Percentiles rank a stretch among this genome's conserved stretches.
These are phyloP conservation scores for Xenopus laevis DNA, from an alignment of 2,113 vertebrate species.

Conservation along the genomic window DNA sequence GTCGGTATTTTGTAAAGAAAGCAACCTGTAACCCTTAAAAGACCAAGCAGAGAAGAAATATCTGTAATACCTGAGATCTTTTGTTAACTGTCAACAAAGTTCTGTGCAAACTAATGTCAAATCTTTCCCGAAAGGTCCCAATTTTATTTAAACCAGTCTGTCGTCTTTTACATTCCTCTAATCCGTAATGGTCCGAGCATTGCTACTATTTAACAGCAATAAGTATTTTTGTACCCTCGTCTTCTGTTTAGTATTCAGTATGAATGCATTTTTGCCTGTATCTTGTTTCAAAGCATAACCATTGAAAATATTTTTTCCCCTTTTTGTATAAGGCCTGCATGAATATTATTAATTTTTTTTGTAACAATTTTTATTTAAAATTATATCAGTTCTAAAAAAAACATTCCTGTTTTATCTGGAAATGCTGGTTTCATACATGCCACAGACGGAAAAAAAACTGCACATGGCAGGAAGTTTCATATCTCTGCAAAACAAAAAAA, in stretches of 20 bases:
- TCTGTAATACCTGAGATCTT: too few species aligned
- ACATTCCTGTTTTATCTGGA: conserved; percentile 50
- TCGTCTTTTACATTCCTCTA: conserved; percentile 38
- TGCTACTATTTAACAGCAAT: conserved; percentile 38
- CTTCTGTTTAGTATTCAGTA: conserved; percentile 42
- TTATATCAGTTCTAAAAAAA: conserved; percentile 52
- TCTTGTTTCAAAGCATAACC: conserved; percentile 64
- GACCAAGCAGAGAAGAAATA: too few species aligned
- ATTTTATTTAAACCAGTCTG: background rate
- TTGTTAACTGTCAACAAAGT: too few species aligned
- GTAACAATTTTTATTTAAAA: conserved; percentile 65
- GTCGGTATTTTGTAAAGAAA: too few species aligned
- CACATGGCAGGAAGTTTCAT: conserved; percentile 54
- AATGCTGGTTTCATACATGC: conserved; percentile 49
- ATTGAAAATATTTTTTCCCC: conserved; percentile 61
- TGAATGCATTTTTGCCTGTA: conserved; percentile 69
- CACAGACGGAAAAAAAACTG: conserved; percentile 47
- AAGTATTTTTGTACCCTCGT: conserved; percentile 5
- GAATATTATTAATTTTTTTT: conserved; percentile 54
- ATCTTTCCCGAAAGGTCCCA: background rate
- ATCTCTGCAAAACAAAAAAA: conserved; percentile 56
- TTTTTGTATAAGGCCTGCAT: conserved; percentile 58
- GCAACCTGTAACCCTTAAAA: too few species aligned
- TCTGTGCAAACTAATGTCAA: too few species aligned
- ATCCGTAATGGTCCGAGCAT: conserved; percentile 40